phyloP scores from a whole-genome alignment of 2,113 vertebrate species.

The Marmota monax region DNA sequence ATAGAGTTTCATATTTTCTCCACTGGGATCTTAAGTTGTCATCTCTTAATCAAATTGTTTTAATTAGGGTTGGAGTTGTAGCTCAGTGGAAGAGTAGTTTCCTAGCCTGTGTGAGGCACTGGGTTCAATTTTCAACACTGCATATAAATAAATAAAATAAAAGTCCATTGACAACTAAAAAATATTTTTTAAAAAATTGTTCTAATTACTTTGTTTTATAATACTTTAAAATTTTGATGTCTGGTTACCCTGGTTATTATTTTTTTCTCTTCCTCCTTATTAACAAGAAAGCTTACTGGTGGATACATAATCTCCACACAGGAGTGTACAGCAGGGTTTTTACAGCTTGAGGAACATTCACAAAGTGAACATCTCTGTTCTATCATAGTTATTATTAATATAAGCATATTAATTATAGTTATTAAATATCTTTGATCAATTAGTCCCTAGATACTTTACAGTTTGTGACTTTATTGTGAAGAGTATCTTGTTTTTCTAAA shows the following conservation, averaged over 20 bases:
- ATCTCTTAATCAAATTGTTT: slow-evolving; percentile 39
- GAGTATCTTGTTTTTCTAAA: neutral
- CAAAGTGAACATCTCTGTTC: neutral
- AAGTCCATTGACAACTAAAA: too few relatives aligned
- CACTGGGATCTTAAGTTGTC: neutral
- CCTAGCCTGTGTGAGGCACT: too few relatives aligned
- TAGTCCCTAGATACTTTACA: neutral
- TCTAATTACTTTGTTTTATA: neutral
- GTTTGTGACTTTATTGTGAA: slow-evolving; percentile 21
- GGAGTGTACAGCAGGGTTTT: neutral
- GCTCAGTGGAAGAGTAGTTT: too few relatives aligned
- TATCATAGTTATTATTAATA: neutral
- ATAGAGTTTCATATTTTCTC: neutral
- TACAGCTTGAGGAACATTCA: neutral
- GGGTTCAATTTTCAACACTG: too few relatives aligned
- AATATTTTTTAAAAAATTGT: neutral
- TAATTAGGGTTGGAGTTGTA: neutral
- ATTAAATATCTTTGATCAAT: slow-evolving; percentile 8
- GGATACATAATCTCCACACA: neutral
- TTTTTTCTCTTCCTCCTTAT: neutral
- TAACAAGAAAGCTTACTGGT: neutral
- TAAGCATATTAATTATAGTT: neutral
- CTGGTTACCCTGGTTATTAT: neutral
- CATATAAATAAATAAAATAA: too few relatives aligned
- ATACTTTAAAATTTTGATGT: slow-evolving; percentile 16